phyloP scores from a whole-genome alignment of 2,113 vertebrate species.

The Corydoras maculifer region DNA sequence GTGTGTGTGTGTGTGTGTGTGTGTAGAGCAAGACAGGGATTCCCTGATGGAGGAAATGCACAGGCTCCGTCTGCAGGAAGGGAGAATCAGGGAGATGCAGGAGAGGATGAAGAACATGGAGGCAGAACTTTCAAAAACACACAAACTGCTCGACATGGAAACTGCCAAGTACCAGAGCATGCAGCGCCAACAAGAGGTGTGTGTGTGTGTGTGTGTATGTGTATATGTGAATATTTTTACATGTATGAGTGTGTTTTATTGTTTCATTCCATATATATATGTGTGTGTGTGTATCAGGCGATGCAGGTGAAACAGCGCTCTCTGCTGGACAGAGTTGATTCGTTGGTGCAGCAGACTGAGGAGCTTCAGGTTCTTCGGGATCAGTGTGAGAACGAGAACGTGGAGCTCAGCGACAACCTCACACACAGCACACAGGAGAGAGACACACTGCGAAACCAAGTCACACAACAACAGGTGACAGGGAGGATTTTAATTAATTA shows the following conservation, averaged over 20 bases:
- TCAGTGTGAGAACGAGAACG: constrained; percentile 64
- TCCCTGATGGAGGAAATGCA: constrained; percentile 62
- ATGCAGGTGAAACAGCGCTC: constrained; percentile 77
- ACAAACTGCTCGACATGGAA: constrained; percentile 75
- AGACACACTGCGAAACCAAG: constrained; percentile 54
- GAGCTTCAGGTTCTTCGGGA: constrained; percentile 68
- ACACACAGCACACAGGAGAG: constrained; percentile 53
- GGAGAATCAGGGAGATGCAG: constrained; percentile 57
- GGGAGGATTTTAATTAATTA: too few relatives aligned
- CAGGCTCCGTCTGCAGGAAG: constrained; percentile 49
- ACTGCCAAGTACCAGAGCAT: constrained; percentile 72
- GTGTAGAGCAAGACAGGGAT: constrained; percentile 54
- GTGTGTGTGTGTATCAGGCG: constrained; percentile 60
- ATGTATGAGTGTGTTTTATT: constrained; percentile 19
- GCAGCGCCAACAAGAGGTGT: constrained; percentile 78
- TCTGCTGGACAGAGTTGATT: constrained; percentile 73
- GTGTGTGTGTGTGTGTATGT: constrained; percentile 20
- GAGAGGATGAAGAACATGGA: constrained; percentile 62
- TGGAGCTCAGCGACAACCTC: constrained; percentile 56
- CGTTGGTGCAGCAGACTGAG: constrained; percentile 73
- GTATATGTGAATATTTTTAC: neutral
- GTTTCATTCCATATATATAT: too few relatives aligned
- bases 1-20: constrained; percentile 21
- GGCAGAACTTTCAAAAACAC: constrained; percentile 62
- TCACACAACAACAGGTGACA: constrained; percentile 71